Base-by-base conservation (phyloP, 1,140 invertebrate genomes). In the Brachionus paranguensis region DNA sequence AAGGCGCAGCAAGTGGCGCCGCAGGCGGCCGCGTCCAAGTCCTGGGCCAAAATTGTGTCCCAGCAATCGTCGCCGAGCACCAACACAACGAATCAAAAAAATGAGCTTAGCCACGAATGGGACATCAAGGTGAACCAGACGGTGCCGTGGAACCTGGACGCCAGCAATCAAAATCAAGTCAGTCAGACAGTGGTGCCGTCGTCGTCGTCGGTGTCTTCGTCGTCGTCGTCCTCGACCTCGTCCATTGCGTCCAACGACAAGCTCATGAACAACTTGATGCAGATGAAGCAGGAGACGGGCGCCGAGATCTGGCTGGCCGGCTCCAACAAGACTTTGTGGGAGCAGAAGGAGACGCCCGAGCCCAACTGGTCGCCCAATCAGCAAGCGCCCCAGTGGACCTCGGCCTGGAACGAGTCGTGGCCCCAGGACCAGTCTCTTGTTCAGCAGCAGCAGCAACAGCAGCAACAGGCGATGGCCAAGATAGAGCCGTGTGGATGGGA, bases 101-200 rank as follows among this genome's bases (percentile, higher is more conserved):
- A 76, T 76, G 72, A 76, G 68, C 68, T 72, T 33, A 79, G 50
- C 14, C 76, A 79, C 29, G 78, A 81, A 47, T 81, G 78, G 78
- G 78, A 81, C 33, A 81, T 81, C 12, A 81, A 81, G 37, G 78
- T 81, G 33, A 81, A 81, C 55, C 78, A 81, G 33, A 81, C 53
- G 41, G 78, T 81, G 41, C 78, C 78, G 24, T 81, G 78, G 78
- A 60, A 64, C 45, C 29, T 81, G 7, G 78, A 60, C 7, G 1
- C 50, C 5, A 37, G 17, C 14, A 81, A 27, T 47, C 78, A 45
- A 45, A 20, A 24, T 43, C n/a, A n/a, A n/a, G 53, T 33, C 24
- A 8, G 20, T 41, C 43, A 33, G 41, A 41, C 78, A 64, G 53
- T 27, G 6, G 78, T 64, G 29, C n/a, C 78, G 20, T 20, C 33